Base-by-base conservation (phyloP, 2,888 invertebrate genomes). In the Megamerina dolium region DNA sequence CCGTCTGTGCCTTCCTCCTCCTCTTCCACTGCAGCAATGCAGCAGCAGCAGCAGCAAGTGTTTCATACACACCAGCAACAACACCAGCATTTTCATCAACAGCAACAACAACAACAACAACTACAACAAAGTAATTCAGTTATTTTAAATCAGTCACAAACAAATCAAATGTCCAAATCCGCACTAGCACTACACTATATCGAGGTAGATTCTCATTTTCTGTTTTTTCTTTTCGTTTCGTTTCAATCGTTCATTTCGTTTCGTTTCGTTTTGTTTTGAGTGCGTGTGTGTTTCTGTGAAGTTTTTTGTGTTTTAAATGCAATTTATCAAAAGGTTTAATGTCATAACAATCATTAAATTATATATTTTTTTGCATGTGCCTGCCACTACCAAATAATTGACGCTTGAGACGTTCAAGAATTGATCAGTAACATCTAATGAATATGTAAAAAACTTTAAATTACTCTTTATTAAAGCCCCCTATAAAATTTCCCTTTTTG, bases 131-230 rank as follows among this genome's bases (percentile, higher is more conserved):
- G 63, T 56, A 64, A 56, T 49, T 60, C 66, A 42, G 46, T 66
- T 56, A 63, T 60, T 56, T 63, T 62, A 50, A 66, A 53, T 54
- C 66, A 63, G 34, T 46, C 59, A 46, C 68, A 64, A 60, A n/a
- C n/a, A n/a, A 51, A 60, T 60, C 65, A 65, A 62, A 68, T 70
- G 69, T 66, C 69, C 45, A 64, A 67, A 53, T 67, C 71, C 47
- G 59, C 60, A 47, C 53, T 60, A 55, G 66, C 62, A 36, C 57
- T 63, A 51, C 66, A 68, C 55, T 68, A 59, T 56, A 59, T 59
- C 59, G 68, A 69, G 68, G 68, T 69, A 70, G 69, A 69, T 63
- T 61, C 56, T 51, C 45, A 38, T 23, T 6, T 23, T 23, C 10
- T 23, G 26, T 23, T 23, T 27, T 27, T 27, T 3, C 3, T n/a